phyloP scores from a whole-genome alignment of 2,113 vertebrate species.

The Dendropsophus ebraccatus region DNA sequence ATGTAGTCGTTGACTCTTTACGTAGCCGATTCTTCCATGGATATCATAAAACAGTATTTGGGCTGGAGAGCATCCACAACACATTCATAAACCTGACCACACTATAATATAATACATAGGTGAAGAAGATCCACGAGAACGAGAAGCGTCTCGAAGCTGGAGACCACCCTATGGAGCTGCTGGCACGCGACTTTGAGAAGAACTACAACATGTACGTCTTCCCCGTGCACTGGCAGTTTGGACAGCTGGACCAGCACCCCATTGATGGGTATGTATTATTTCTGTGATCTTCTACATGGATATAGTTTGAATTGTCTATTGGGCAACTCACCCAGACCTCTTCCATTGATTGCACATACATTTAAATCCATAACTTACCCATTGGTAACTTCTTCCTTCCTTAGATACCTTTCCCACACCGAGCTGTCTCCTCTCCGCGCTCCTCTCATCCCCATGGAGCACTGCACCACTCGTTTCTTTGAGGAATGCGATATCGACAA shows the following conservation, averaged over 20 bases:
- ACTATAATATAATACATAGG: conserved; percentile 70
- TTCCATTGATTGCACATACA: background rate
- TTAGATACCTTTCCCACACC: conserved; percentile 94
- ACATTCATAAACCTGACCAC: background rate
- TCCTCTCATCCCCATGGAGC: conserved; percentile 98
- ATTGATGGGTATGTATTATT: conserved; percentile 87
- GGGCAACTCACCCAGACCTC: background rate
- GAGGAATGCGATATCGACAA: conserved; percentile 89
- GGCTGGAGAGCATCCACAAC: background rate
- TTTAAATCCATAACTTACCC: background rate
- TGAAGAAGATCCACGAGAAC: conserved; percentile 97
- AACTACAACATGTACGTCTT: conserved; percentile 99
- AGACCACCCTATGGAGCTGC: conserved; percentile 90
- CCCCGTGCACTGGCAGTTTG: conserved; percentile 98
- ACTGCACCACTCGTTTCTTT: conserved; percentile 98
- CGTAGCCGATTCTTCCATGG: background rate
- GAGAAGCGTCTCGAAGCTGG: conserved; percentile 95
- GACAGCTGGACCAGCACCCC: conserved; percentile 96
- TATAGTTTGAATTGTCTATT: no score
- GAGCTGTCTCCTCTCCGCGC: conserved; percentile 95
- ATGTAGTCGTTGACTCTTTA: background rate
- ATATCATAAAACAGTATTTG: background rate
- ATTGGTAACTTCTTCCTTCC: background rate
- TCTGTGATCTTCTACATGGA: no score
- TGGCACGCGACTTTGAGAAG: conserved; percentile 96